These are phyloP conservation scores for Chelon auratus DNA, from an alignment of 2,797 vertebrate genomes.

Conservation along the genomic window DNA sequence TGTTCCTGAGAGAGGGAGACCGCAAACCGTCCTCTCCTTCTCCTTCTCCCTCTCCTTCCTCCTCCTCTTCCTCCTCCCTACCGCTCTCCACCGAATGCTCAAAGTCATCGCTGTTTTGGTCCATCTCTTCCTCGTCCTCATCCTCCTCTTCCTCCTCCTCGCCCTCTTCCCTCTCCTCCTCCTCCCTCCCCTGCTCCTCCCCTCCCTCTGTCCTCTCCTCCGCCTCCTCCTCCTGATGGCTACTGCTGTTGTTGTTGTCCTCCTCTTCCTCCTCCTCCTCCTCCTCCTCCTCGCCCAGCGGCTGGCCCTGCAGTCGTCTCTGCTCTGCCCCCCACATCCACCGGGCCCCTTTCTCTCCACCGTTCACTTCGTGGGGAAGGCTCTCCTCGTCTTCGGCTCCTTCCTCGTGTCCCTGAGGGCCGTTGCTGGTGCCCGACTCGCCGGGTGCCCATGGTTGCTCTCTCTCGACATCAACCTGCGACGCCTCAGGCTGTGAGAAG, in stretches of 20 bases:
- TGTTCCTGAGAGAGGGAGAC: slow-evolving; percentile 88
- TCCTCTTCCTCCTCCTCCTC: slow-evolving; percentile 80
- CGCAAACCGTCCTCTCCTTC: slow-evolving; percentile 78
- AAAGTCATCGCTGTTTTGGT: slow-evolving; percentile 99
- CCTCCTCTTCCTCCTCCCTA: slow-evolving; percentile 94
- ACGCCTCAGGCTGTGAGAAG: slow-evolving; percentile 66
- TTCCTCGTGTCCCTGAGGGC: slow-evolving; percentile 74
- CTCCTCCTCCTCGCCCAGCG: slow-evolving; percentile 73
- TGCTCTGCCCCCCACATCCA: slow-evolving; percentile 87
- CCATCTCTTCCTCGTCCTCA: slow-evolving; percentile 97
- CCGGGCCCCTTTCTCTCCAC: slow-evolving; percentile 84
- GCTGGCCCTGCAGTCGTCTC: slow-evolving; percentile 77
- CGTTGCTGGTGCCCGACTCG: slow-evolving; percentile 76
- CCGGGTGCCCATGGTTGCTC: slow-evolving; percentile 81
- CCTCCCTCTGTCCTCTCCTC: slow-evolving; percentile 82
- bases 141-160: slow-evolving; percentile 86
- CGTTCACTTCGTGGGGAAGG: slow-evolving; percentile 86
- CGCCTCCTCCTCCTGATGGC: slow-evolving; percentile 74
- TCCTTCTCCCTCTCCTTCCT: slow-evolving; percentile 94
- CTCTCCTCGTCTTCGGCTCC: slow-evolving; percentile 82
- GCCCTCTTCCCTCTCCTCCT: slow-evolving; percentile 76
- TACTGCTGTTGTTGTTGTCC: slow-evolving; percentile 75
- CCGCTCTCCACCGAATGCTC: slow-evolving; percentile 95
- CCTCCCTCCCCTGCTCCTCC: slow-evolving; percentile 87
- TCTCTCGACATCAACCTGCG: slow-evolving; percentile 67